Percentiles rank a stretch among this genome's conserved stretches.
Evolutionary conservation across 2,113 vertebrate species (phyloP).

Genomic region (Vidua chalybeata): DNA sequence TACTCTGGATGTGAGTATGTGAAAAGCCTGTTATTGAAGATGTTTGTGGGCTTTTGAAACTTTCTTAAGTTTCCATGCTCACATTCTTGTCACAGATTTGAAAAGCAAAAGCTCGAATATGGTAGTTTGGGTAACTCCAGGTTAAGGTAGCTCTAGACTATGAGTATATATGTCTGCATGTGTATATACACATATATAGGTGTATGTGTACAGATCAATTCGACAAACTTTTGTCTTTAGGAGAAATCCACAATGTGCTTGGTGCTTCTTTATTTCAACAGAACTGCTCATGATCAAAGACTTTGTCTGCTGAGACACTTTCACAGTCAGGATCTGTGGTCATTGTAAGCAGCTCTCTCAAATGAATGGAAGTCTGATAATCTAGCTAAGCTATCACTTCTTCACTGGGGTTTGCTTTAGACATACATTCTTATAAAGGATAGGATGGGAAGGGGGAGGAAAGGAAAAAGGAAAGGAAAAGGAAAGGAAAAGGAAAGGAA

Average conservation of each 20-base stretch:
- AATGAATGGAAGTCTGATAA: neutral
- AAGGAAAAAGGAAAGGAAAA: neutral
- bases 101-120: neutral
- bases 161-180: neutral
- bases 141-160: neutral
- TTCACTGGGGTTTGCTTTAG: neutral
- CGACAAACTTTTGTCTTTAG: neutral
- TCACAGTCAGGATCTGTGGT: neutral
- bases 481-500: neutral
- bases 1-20: neutral
- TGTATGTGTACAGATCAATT: neutral
- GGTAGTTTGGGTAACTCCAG: neutral
- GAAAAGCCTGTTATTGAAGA: neutral
- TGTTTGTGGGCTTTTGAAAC: neutral
- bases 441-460: neutral
- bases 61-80: neutral
- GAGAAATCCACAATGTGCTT: neutral
- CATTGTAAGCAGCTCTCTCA: neutral
- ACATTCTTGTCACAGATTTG: neutral
- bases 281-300: neutral
- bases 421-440: neutral
- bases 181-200: neutral
- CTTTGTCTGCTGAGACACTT: neutral
- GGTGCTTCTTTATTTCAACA: neutral
- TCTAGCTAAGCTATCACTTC: neutral